Evolutionary conservation across 2,888 invertebrate species (phyloP), one percentile per base, ranked within the genome.

Genomic region (Drosophila meridiana): DNA sequence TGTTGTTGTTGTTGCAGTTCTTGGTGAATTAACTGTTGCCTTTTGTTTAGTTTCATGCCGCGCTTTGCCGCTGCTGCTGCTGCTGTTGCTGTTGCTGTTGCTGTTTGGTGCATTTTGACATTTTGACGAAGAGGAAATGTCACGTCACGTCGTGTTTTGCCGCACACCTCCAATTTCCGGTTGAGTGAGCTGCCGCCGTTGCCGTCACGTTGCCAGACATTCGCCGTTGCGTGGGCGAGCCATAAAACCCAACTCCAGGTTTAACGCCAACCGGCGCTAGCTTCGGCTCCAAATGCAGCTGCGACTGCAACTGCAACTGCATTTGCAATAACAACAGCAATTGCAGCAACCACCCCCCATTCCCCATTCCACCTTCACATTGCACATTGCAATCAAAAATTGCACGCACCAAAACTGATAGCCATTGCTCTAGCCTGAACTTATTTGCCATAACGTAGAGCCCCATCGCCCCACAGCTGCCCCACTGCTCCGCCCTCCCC

Each of bases 101-200:
- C 34, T 62, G 72, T 58, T 62, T 62, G 77, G 63, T 84, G 88
- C 87, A 91, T 92, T 92, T 92, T 92, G 92, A 92, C 92, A 92
- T 92, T 92, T 91, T 91, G 92, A 92, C 92, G 90, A 91, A 91
- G 90, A 93, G 93, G 93, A 93, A 93, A 93, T 92, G 93, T 92
- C 92, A 92, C 92, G 92, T 93, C 93, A 93, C 92, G 92, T 93
- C 92, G 93, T 92, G 92, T 93, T 93, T 92, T 92, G 92, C 92
- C 92, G 91, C 93, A 93, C 93, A 93, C 93, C 93, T 93, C 92
- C 92, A 92, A 93, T 93, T 93, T 93, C 93, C 90, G 88, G 89
- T 90, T 90, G 84, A 87, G 71, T 84, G 77, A 84, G 89, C 86
- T 82, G 80, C 73, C 65, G 69, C 67, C 71, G 80, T 66, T 52